phyloP scores from a whole-genome alignment of 2,797 vertebrate genomes.

The Cyclura pinguis region DNA sequence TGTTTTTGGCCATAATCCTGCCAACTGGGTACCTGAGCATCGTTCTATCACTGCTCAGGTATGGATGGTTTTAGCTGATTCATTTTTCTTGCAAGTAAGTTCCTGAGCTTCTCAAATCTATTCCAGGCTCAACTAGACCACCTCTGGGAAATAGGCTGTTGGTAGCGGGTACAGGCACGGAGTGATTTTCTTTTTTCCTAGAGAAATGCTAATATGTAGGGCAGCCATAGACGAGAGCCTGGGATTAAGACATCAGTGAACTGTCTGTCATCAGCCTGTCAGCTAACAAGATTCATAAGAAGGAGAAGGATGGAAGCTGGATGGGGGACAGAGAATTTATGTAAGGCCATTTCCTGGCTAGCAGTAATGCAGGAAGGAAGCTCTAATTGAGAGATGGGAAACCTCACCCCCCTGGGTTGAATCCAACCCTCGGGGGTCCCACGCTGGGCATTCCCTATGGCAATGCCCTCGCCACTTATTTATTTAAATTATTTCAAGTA shows the following conservation, averaged over 20 bases:
- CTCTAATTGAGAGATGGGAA: background rate
- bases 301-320: constrained; percentile 42
- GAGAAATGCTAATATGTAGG: background rate
- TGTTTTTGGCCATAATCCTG: no score
- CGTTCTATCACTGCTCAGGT: no score
- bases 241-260: constrained; percentile 81
- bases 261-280: constrained; percentile 75
- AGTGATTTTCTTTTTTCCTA: background rate
- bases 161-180: background rate
- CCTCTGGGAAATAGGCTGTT: background rate
- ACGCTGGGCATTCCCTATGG: no score
- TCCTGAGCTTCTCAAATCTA: no score
- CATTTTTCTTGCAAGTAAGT: no score
- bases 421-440: no score
- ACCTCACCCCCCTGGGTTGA: no score
- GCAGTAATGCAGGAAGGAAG: background rate
- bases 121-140: no score
- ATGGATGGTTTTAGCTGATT: no score
- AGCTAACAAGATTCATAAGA: constrained; percentile 68
- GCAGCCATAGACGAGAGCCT: constrained; percentile 39
- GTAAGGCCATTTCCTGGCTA: background rate
- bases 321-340: background rate
- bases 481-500: no score
- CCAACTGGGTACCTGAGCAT: no score
- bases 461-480: no score